Base-by-base conservation (phyloP, 2,888 invertebrate species). In the Pinctada fucata region DNA sequence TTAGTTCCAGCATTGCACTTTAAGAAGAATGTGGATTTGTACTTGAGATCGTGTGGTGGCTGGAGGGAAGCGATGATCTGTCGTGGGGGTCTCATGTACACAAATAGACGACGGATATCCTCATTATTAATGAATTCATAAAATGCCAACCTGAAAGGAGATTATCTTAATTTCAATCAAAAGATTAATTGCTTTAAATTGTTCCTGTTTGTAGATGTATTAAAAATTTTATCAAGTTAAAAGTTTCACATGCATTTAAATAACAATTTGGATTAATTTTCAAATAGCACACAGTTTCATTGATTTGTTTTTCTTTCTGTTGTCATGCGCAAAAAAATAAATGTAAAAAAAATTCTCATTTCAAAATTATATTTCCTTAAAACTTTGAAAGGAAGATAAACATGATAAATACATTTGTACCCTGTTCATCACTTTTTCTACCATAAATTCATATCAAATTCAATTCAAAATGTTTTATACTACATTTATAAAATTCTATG, bases 111-210 rank as follows among this genome's bases (percentile, higher is more conserved):
- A 65, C 90, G 85, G 3, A 91, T 87, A 88, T 92, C 92, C 87
- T 92, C 92, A 84, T 92, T 92, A 85, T 91, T 91, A 68, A 92
- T 86, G 84, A 92, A 92, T 83, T 91, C 91, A 82, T 91, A 90
- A 78, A 92, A 90, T 4, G 91, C 90, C 72, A 91, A 83, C 81
- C 92, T 92, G 86, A 70, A 88, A 86, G 67, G 49, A 64, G 76
- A 8, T 47, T 45, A n/a, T 66, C 45, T 8, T 13, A 1, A 13
- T 13, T 16, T 31, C 31, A 31, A 66, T 66, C 6, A 66, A 13
- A 66, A 58, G 58, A 6, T 58, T 6, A 58, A 31, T 31, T 31
- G 31, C 31, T 31, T 31, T 31, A 31, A 31, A 31, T 31, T 31
- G 31, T 31, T 31, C 31, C 31, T 31, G 31, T 31, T 31, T 69